Evolutionary conservation across 2,888 invertebrate genomes (phyloP).

Genomic region (Danaus chrysippus): DNA sequence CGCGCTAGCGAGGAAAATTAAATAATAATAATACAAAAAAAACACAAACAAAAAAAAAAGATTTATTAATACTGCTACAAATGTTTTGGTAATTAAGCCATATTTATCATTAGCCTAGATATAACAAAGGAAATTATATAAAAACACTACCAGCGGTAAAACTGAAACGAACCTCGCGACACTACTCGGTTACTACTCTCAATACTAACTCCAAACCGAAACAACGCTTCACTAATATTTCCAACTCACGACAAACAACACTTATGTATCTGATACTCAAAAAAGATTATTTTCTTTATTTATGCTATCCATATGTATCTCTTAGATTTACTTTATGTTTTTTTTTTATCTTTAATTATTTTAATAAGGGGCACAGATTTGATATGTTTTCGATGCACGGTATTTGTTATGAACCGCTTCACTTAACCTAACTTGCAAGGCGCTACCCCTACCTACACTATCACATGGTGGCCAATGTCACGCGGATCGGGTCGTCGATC

Average conservation of each 20-base stretch:
- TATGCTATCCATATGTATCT: constrained; percentile 76
- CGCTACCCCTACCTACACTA: constrained; percentile 75
- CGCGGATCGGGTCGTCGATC: constrained; percentile 63
- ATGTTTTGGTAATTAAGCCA: constrained; percentile 76
- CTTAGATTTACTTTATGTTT: constrained; percentile 69
- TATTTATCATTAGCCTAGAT: constrained; percentile 58
- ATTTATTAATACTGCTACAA: constrained; percentile 48
- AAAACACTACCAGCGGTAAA: constrained; percentile 53
- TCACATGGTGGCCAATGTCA: constrained; percentile 76
- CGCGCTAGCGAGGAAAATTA: constrained; percentile 55
- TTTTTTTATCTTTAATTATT: constrained; percentile 47
- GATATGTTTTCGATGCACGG: constrained; percentile 88
- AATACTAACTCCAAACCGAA: constrained; percentile 50
- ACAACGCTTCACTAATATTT: constrained; percentile 43
- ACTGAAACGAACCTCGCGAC: constrained; percentile 64
- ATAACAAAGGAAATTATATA: constrained; percentile 57
- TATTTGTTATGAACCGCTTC: constrained; percentile 81
- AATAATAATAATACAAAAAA: constrained; percentile 65
- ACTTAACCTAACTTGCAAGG: constrained; percentile 78
- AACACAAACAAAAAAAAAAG: constrained; percentile 51
- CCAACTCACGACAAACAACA: constrained; percentile 71
- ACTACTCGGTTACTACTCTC: constrained; percentile 65
- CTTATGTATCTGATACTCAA: constrained; percentile 75
- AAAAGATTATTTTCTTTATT: constrained; percentile 69
- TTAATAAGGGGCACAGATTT: constrained; percentile 88